These are phyloP conservation scores for Myxocyprinus asiaticus DNA, from an alignment of 2,113 vertebrate species.

Conservation along the genomic window DNA sequence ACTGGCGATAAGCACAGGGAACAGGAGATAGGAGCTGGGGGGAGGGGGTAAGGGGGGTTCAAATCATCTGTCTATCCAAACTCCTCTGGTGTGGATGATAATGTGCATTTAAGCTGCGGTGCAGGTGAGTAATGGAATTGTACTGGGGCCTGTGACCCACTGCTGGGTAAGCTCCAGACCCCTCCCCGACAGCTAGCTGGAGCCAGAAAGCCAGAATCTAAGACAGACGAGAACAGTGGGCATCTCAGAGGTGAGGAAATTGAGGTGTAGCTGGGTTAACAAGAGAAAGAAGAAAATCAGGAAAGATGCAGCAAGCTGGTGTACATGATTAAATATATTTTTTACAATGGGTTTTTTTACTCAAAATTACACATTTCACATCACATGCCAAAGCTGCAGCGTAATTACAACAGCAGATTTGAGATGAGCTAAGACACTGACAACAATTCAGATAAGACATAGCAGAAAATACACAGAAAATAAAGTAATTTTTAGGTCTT, in stretches of 20 bases:
- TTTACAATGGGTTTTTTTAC: background rate
- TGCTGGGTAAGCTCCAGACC: slow-evolving; percentile 64
- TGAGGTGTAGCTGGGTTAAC: slow-evolving; percentile 11
- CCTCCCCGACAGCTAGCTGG: slow-evolving; percentile 43
- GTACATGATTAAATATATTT: background rate
- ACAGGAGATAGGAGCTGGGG: background rate
- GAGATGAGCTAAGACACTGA: too few relatives aligned
- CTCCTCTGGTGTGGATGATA: slow-evolving; percentile 61
- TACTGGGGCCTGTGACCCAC: slow-evolving; percentile 30
- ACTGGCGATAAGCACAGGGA: slow-evolving; percentile 44
- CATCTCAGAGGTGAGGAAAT: slow-evolving; percentile 16
- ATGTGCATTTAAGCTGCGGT: slow-evolving; percentile 67
- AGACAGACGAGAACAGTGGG: background rate
- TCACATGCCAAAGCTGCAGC: too few relatives aligned
- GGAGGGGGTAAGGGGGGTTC: slow-evolving; percentile 22
- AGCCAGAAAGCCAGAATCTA: slow-evolving; percentile 26
- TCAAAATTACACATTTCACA: background rate
- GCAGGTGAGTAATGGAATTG: slow-evolving; percentile 69
- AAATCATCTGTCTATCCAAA: slow-evolving; percentile 63
- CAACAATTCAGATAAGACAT: too few relatives aligned
- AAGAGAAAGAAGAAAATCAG: background rate
- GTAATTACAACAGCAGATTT: too few relatives aligned
- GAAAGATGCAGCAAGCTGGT: slow-evolving; percentile 3
- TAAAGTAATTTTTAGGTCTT: too few relatives aligned
- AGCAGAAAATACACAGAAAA: too few relatives aligned